phyloP scores from a whole-genome alignment of 2,113 vertebrate genomes.

The Loxodonta africana region DNA sequence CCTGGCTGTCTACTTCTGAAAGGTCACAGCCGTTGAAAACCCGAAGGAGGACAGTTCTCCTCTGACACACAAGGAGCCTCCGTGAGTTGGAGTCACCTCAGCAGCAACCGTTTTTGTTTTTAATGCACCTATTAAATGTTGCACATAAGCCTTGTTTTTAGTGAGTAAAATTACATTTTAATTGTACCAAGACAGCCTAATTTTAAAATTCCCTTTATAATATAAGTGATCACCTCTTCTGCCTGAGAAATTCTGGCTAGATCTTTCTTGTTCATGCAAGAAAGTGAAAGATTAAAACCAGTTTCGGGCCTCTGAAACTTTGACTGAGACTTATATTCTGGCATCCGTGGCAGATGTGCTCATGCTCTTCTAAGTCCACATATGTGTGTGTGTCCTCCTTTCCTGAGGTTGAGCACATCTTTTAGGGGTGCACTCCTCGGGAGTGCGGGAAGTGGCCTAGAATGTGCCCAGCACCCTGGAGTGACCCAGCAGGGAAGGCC shows the following conservation, averaged over 20 bases:
- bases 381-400: background rate
- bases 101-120: background rate
- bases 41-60: background rate
- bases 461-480: background rate
- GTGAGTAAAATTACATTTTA: conserved; percentile 49
- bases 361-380: background rate
- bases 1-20: background rate
- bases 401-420: background rate
- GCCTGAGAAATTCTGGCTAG: background rate
- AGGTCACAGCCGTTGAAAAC: background rate
- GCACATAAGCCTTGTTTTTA: conserved; percentile 28
- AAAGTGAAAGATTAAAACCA: background rate
- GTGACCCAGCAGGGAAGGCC: background rate
- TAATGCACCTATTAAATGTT: background rate
- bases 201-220: conserved; percentile 3
- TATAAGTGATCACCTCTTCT: background rate
- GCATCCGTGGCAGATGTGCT: background rate
- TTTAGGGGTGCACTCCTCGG: background rate
- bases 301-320: conserved; percentile 6
- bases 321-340: background rate
- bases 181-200: background rate
- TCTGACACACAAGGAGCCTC: background rate
- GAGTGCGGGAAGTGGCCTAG: background rate
- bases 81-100: background rate
- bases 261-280: background rate